Base-by-base conservation (phyloP, 2,113 vertebrate genomes). In the Tonatia bakeri region DNA sequence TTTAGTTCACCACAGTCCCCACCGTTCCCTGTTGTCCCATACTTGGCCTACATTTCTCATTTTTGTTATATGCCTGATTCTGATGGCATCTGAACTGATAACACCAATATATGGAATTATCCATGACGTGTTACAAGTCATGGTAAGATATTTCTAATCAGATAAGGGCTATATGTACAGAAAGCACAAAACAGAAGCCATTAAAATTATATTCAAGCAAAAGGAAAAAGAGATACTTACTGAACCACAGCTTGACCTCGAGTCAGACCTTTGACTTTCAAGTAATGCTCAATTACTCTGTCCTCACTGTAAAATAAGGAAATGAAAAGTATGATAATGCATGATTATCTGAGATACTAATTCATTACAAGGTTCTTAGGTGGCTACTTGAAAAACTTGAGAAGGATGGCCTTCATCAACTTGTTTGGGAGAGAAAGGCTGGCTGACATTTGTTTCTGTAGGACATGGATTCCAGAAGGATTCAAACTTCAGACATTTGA, bases 171-270 rank as follows among this genome's bases (percentile, higher is more conserved):
- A 24, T 36, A 28, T 52, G 69, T 5, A 4, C 0, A 75, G 52
- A 81, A 82, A 79, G 16, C 65, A 89, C n/a, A 45, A 43, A 56
- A 75, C 4, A 56, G 50, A 65, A 77, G 33, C 28, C 4, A 10
- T 36, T 40, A 69, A 43, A 52, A 28, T 20, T 14, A 5, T 11
- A 54, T 26, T 12, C 40, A 76, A 80, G 40, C 12, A 40, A 73
- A 40, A 88, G 50, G 11, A 94, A 97, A 94, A 59, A 77, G 56
- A 94, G 40, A 91, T 97, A 99, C 99, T 99, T 99, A 99, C 99
- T 98, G 98, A 95, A 99, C 99, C 94, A 99, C 99, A 59, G 99
- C 99, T 98, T 99, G 99, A 98, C 99, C 99, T 98, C 99, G 98
- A 96, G 98, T 99, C 97, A 99, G 98, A 50, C 99, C 99, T 98